Conservation (phyloP, 2,113 vertebrate genomes). For the Pelusios castaneus region DNA sequence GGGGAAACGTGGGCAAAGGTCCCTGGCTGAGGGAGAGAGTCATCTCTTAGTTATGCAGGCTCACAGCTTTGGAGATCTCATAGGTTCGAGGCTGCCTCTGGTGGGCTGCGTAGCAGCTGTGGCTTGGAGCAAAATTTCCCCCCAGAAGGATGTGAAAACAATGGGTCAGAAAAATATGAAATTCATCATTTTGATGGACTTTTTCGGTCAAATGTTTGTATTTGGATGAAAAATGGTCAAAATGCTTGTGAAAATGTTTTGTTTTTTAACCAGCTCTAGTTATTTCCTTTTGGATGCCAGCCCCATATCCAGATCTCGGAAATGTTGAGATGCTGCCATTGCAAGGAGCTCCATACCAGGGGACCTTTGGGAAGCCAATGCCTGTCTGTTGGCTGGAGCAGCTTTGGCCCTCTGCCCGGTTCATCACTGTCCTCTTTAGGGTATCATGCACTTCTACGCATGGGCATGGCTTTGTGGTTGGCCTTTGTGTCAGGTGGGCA, state of each 20-base stretch:
- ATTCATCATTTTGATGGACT: neutral
- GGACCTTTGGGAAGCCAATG: neutral
- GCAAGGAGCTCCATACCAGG: neutral
- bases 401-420: neutral
- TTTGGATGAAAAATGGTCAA: neutral
- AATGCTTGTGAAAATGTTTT: neutral
- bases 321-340: neutral
- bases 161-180: neutral
- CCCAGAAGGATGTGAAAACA: neutral
- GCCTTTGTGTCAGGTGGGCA: neutral
- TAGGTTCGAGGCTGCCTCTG: neutral
- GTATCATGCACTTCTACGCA: accelerated
- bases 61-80: neutral
- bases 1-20: neutral
- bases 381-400: neutral
- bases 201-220: neutral
- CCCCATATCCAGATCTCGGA: neutral
- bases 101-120: neutral
- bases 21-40: neutral
- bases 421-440: neutral
- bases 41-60: neutral
- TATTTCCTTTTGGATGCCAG: neutral
- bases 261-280: neutral
- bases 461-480: accelerated
- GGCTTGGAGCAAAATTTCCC: neutral